Conservation (phyloP, 2,888 invertebrate genomes). For the Ochropleura plecta region DNA sequence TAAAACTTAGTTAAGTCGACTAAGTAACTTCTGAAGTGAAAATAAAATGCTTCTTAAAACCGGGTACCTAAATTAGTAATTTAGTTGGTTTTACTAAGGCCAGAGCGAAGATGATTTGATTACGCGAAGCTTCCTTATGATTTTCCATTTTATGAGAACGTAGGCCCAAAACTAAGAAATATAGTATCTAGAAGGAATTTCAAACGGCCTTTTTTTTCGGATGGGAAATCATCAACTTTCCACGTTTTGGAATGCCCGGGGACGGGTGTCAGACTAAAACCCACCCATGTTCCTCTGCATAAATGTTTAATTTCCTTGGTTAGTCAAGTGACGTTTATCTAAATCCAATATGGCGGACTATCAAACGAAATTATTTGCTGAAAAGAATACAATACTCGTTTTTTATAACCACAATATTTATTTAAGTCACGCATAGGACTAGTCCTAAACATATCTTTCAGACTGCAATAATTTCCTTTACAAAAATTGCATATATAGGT, state of each 20-base stretch:
- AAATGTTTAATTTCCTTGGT: too few relatives aligned
- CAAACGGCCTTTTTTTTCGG: neutral
- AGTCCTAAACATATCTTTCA: neutral
- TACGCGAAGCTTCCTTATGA: slow-evolving; percentile 7
- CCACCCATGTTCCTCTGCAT: too few relatives aligned
- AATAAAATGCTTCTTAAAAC: slow-evolving; percentile 10
- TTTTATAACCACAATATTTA: too few relatives aligned
- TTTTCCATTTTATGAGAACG: slow-evolving; percentile 27
- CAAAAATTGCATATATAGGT: neutral
- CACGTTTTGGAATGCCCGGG: too few relatives aligned
- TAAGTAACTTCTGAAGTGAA: slow-evolving; percentile 25
- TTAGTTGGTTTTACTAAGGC: slow-evolving; percentile 30
- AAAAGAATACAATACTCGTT: too few relatives aligned
- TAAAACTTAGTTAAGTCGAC: neutral
- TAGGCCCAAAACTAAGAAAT: slow-evolving; percentile 2
- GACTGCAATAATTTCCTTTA: neutral
- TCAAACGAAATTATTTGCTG: too few relatives aligned
- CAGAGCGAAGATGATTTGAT: slow-evolving; percentile 28
- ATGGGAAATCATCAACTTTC: too few relatives aligned
- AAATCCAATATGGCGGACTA: too few relatives aligned
- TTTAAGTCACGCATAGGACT: neutral
- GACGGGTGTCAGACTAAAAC: too few relatives aligned
- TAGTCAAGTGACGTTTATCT: too few relatives aligned
- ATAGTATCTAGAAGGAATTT: slow-evolving; percentile 4
- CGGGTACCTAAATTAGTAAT: slow-evolving; percentile 16